Evolutionary conservation across 2,113 vertebrate genomes (phyloP).

Genomic region (Vombatus ursinus): DNA sequence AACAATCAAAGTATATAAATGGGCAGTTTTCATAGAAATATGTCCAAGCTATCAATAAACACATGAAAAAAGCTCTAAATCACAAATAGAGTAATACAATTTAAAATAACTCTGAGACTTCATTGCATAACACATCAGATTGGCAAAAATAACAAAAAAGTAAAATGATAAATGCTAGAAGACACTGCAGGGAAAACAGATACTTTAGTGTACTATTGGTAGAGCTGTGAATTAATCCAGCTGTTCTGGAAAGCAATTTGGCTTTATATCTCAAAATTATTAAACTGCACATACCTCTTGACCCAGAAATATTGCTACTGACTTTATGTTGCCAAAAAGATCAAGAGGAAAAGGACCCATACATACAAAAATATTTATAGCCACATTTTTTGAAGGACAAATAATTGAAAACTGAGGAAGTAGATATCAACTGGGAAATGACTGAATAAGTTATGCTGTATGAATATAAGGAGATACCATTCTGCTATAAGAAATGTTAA

Average conservation of each 20-base stretch:
- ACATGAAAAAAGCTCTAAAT: not conserved
- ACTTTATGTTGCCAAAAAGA: not conserved
- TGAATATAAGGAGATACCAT: not conserved
- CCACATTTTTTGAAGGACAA: not conserved
- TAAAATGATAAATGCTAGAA: not conserved
- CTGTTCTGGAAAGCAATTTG: not conserved
- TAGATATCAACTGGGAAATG: not conserved
- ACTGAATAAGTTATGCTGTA: not conserved
- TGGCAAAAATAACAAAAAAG: not conserved
- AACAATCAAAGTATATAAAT: not conserved
- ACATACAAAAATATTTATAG: not conserved
- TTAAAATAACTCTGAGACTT: not conserved
- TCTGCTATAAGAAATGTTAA: not conserved
- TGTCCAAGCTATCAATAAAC: not conserved
- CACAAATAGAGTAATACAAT: not conserved
- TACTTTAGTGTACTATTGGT: not conserved
- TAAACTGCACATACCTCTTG: not conserved
- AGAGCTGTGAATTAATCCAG: not conserved
- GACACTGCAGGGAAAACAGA: not conserved
- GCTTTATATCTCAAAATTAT: not conserved
- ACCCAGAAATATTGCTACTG: not conserved
- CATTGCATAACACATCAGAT: not conserved
- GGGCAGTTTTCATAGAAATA: not conserved
- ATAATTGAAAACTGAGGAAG: not conserved
- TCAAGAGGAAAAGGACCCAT: not conserved